A percentile compares a stretch with the other conserved stretches of the same genome.
Evolutionary conservation across 2,888 invertebrate species (phyloP).

Genomic region (Encarsia formosa): DNA sequence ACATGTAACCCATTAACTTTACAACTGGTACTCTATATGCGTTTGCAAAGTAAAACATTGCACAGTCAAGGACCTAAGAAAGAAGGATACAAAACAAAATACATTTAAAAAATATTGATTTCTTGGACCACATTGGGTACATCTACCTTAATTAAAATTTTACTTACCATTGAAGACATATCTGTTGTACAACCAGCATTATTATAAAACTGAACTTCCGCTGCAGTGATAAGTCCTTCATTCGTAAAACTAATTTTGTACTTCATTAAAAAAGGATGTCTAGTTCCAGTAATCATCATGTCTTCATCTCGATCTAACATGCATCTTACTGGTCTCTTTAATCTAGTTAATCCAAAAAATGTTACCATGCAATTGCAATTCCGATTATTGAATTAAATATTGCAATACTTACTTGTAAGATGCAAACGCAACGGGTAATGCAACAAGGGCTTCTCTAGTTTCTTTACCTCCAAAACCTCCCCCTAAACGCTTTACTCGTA

Average conservation of each 20-base stretch:
- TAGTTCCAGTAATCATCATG: constrained; percentile 79
- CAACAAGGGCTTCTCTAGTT: constrained; percentile 62
- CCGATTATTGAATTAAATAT: not conserved
- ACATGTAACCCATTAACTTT: constrained; percentile 66
- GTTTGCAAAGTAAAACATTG: constrained; percentile 76
- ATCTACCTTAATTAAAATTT: not conserved
- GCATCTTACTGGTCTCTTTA: constrained; percentile 72
- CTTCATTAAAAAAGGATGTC: constrained; percentile 80
- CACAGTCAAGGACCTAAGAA: constrained; percentile 69
- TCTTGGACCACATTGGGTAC: not conserved
- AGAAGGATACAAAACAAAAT: not conserved
- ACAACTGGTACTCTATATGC: constrained; percentile 73
- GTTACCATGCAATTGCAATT: not conserved
- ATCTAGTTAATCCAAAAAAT: constrained; percentile 47
- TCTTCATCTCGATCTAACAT: constrained; percentile 90
- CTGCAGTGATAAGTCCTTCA: constrained; percentile 69
- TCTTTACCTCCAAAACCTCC: constrained; percentile 97
- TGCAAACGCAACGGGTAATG: constrained; percentile 72
- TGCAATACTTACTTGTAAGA: constrained; percentile 62
- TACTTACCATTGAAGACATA: constrained; percentile 67
- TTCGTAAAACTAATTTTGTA: constrained; percentile 76
- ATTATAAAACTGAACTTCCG: constrained; percentile 66
- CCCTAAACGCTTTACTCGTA: constrained; percentile 78
- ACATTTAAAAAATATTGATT: not conserved
- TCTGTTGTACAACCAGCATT: constrained; percentile 81